Evolutionary conservation across 2,888 invertebrate species (phyloP), one percentile per base, ranked within the genome.

Genomic region (Rhamnusium bicolor): DNA sequence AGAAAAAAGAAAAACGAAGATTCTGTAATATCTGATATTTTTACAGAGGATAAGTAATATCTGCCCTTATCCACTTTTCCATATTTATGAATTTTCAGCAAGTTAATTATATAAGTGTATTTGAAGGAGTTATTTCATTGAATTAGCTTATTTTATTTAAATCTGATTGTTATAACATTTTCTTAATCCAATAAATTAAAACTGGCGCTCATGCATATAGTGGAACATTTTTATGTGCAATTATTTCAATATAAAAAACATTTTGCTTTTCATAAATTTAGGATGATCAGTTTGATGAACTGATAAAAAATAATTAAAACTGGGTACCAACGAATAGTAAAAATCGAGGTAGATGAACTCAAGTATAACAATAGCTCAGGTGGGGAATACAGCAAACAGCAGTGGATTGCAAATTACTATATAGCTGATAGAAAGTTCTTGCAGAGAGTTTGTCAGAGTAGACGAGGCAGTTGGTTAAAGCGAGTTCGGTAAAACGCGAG

Each of bases 391-490:
- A 76, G 74, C 18, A 12, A 27, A 18, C 65, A 16, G 19, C 65
- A 65, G 77, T 76, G 73, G 77, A 68, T 75, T 77, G 77, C 78
- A 73, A 79, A 74, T 74, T 74, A 82, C 75, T 80, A 81, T 83
- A 83, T 82, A 82, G 81, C 75, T 77, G 83, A 83, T 84, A 84
- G 84, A 84, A 84, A 84, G 84, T 84, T 83, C 83, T 80, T 82
- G 76, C 51, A 62, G 78, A 75, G 69, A 79, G 80, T 82, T 83
- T 82, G 81, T 67, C 56, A 58, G 74, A 71, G 73, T 65, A 71
- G 67, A 54, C 46, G 40, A 56, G 40, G 51, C 24, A 32, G 46
- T 60, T 61, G 60, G 51, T 21, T 6, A 12, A 51, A 24, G 14
- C 60, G 61, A 61, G 32, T 58, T 16, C 49, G 49, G 49, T 65